Percentiles rank a stretch among this genome's conserved stretches.
These are phyloP conservation scores for Aphrocallistes beatrix DNA, from an alignment of 37 sponge, comb jelly and placozoan genomes.

Conservation along the genomic window DNA sequence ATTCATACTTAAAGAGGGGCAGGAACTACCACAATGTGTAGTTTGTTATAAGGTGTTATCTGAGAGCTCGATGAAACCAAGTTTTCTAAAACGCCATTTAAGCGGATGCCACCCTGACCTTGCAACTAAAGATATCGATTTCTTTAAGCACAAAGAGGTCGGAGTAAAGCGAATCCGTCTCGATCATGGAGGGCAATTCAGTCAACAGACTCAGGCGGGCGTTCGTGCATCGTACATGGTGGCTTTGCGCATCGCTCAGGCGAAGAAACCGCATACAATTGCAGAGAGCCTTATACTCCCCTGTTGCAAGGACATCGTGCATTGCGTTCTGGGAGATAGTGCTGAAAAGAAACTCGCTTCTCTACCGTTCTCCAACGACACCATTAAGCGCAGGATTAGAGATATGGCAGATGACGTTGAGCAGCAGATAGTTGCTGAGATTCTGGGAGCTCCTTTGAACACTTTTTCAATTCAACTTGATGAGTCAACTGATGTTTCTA, in stretches of 20 bases:
- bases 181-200: neutral
- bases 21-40: too few relatives aligned
- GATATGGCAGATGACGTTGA: neutral
- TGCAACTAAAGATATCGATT: too few relatives aligned
- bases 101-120: too few relatives aligned
- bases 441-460: neutral
- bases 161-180: neutral
- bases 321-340: neutral
- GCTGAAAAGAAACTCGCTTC: neutral
- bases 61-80: too few relatives aligned
- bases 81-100: too few relatives aligned
- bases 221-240: neutral
- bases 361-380: neutral
- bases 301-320: neutral
- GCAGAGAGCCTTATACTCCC: neutral
- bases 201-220: neutral
- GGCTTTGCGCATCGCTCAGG: neutral
- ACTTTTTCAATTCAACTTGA: neutral
- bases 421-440: neutral
- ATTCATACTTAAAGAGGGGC: too few relatives aligned
- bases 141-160: too few relatives aligned
- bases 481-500: conserved; percentile 8
- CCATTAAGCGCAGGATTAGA: neutral
- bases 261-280: neutral
- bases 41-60: too few relatives aligned